Conservation (phyloP, 2,888 invertebrate species). For the Steinernema hermaphroditum region DNA sequence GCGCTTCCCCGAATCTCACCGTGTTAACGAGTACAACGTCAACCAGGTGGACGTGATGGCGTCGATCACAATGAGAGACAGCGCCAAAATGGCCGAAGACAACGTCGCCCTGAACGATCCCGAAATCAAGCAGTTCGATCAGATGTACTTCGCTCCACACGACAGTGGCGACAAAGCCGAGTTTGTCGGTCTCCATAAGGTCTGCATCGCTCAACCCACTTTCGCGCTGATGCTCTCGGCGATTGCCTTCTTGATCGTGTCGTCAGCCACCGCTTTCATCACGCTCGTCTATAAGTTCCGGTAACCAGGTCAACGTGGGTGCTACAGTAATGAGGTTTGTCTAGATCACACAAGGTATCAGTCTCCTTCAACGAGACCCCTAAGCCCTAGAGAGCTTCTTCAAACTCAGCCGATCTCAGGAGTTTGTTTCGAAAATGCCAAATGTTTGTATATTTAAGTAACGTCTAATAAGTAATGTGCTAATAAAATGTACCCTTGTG, state of each 20-base stretch:
- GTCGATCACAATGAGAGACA: constrained; percentile 2
- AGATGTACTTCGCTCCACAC: neutral
- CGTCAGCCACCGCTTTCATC: neutral
- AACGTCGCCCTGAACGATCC: neutral
- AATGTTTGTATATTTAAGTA: constrained; percentile 19
- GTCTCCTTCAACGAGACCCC: neutral
- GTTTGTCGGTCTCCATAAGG: neutral
- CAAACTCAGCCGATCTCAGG: constrained; percentile 26
- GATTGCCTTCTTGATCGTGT: constrained; percentile 7
- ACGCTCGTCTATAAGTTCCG: constrained; percentile 6
- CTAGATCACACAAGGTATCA: neutral
- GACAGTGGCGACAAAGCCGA: neutral
- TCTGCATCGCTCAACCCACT: constrained; percentile 14
- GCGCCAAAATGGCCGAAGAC: neutral
- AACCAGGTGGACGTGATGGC: constrained; percentile 12
- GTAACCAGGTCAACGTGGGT: neutral
- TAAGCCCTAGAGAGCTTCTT: neutral
- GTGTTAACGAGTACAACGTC: constrained; percentile 4
- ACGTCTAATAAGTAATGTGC: neutral
- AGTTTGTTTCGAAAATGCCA: constrained; percentile 6
- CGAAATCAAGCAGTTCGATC: neutral
- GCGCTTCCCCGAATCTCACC: neutral
- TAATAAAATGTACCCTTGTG: no score
- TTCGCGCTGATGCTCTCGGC: constrained; percentile 1
- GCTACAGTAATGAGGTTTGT: neutral